These are phyloP conservation scores for Drosophila longiperda DNA, from an alignment of 2,888 invertebrate species.

Conservation along the genomic window DNA sequence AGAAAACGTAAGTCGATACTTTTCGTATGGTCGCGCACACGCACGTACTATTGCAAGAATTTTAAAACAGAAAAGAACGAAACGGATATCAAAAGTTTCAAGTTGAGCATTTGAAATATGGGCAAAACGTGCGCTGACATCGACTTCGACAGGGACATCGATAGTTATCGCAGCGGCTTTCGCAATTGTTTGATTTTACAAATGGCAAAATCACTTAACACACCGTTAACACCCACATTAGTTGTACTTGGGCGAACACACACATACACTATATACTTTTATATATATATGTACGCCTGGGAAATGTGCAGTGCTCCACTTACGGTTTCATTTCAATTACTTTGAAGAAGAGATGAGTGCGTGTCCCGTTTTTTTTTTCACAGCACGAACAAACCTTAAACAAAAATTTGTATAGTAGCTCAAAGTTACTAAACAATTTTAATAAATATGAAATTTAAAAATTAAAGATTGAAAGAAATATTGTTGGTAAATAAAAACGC, in stretches of 20 bases:
- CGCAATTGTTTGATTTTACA: slow-evolving; percentile 70
- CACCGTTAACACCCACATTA: slow-evolving; percentile 83
- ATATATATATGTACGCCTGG: slow-evolving; percentile 31
- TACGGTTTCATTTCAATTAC: slow-evolving; percentile 72
- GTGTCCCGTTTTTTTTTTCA: not conserved
- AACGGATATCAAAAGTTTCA: slow-evolving; percentile 67
- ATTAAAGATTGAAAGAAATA: not conserved
- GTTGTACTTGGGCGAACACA: slow-evolving; percentile 71
- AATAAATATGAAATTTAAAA: not conserved
- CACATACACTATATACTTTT: slow-evolving; percentile 18
- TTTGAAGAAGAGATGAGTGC: slow-evolving; percentile 28
- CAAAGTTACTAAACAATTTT: not conserved
- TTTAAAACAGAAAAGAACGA: slow-evolving; percentile 46
- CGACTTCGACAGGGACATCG: slow-evolving; percentile 57
- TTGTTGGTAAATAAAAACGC: not conserved
- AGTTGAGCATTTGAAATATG: slow-evolving; percentile 72
- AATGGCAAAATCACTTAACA: slow-evolving; percentile 79
- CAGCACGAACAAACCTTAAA: not conserved
- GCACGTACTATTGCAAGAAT: slow-evolving; percentile 24
- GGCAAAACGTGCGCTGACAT: slow-evolving; percentile 79
- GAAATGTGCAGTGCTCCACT: slow-evolving; percentile 58
- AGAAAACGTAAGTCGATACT: slow-evolving; percentile 60
- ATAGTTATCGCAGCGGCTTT: slow-evolving; percentile 67
- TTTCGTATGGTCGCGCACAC: slow-evolving; percentile 25
- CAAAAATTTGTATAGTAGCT: not conserved